Evolutionary conservation across 2,888 invertebrate species (phyloP), one percentile per base, ranked within the genome.

Genomic region (Lobophora halterata): DNA sequence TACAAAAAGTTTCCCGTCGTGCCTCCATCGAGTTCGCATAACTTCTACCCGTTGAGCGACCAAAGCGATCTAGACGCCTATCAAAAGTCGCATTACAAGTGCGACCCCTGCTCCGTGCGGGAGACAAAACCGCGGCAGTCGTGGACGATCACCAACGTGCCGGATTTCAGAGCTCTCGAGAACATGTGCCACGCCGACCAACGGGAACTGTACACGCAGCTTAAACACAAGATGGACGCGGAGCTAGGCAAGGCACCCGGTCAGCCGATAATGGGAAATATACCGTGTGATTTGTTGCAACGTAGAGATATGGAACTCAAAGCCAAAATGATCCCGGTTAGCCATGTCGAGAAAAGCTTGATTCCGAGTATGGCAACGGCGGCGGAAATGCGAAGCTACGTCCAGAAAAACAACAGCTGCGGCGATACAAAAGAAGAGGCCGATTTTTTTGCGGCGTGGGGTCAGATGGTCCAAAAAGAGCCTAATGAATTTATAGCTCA

Each of bases 391-490:
- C 67, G 82, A 54, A 68, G 72, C 18, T 86, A 79, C 39, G 61
- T 79, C 19, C 83, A 79, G 50, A 87, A 86, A 63, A 87, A 87
- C 37, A 87, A 87, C 46, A 87, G 87, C 56, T 85, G 87, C 48
- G 87, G 87, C 32, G 87, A 87, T 50, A 86, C 86, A 46, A 87
- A 87, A 45, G 87, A 87, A 74, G 87, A 87, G 60, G 61, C 72
- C 54, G 85, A 86, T 86, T 86, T 87, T 86, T 87, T 87, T 86
- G 83, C 85, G 73, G 74, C 83, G 67, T 87, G 87, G 87, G 87
- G 86, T 81, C 87, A 86, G 85, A 86, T 87, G 79, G 77, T 85
- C 66, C 85, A 85, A 80, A 86, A 87, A 79, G 86, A 87, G 80
- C 72, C 83, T 76, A 83, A 64, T 58, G 83, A 87, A 69, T 81